phyloP scores from a whole-genome alignment of 2,797 vertebrate genomes.

The Triplophysa yarkandensis region DNA sequence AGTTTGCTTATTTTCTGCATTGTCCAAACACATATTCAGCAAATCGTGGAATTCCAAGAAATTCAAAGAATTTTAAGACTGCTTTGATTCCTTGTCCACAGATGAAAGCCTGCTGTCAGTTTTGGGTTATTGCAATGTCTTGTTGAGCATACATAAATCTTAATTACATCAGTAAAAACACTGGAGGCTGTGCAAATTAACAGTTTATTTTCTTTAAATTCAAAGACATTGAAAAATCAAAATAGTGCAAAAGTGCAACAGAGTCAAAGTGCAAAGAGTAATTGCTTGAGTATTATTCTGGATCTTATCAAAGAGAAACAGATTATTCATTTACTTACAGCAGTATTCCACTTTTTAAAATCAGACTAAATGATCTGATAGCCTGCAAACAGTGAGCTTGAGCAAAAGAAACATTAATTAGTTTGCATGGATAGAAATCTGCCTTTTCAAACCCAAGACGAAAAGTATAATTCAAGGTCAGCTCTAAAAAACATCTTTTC shows the following conservation, averaged over 20 bases:
- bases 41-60: background rate
- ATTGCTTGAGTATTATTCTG: conserved; percentile 54
- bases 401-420: conserved; percentile 59
- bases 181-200: conserved; percentile 52
- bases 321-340: conserved; percentile 33
- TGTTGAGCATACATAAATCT: conserved; percentile 41
- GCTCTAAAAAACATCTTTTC: conserved; percentile 43
- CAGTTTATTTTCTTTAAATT: conserved; percentile 65
- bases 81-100: background rate
- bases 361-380: conserved; percentile 32
- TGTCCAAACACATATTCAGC: background rate
- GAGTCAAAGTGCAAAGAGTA: conserved; percentile 57
- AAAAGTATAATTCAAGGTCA: conserved; percentile 48
- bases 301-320: conserved; percentile 50
- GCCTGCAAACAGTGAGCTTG: conserved; percentile 53
- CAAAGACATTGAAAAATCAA: conserved; percentile 59
- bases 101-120: conserved; percentile 20
- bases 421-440: conserved; percentile 53
- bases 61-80: conserved; percentile 1
- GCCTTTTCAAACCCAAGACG: conserved; percentile 29
- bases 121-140: conserved; percentile 21
- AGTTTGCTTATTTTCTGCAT: background rate
- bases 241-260: conserved; percentile 55
- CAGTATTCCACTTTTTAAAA: conserved; percentile 19
- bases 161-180: conserved; percentile 63